Evolutionary conservation across 1,140 invertebrate genomes (phyloP).

Genomic region (Glomeris maerens): DNA sequence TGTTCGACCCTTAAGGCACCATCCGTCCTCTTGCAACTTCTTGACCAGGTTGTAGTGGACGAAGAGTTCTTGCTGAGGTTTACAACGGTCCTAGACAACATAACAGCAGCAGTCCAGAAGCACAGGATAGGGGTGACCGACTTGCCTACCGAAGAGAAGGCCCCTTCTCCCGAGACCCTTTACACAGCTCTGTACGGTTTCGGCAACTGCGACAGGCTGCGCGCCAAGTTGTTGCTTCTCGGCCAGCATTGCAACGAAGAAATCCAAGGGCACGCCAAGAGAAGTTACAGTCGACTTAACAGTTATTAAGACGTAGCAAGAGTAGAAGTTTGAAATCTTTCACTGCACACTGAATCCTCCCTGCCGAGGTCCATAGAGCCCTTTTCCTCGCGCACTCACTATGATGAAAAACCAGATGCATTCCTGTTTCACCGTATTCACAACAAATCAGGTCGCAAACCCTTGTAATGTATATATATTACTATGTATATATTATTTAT

Average conservation of each 20-base stretch:
- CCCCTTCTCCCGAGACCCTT: conserved; percentile 44
- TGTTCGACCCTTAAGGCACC: conserved; percentile 35
- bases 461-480: too few relatives aligned
- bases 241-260: conserved; percentile 38
- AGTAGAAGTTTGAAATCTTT: too few relatives aligned
- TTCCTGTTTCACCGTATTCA: too few relatives aligned
- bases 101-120: conserved; percentile 32
- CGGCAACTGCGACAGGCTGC: conserved; percentile 31
- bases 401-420: too few relatives aligned
- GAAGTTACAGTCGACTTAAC: conserved; percentile 20
- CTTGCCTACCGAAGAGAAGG: conserved; percentile 40
- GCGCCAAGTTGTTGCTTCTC: conserved; percentile 34
- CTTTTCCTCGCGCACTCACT: too few relatives aligned
- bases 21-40: conserved; percentile 33
- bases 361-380: too few relatives aligned
- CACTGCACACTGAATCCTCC: too few relatives aligned
- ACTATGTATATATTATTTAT: too few relatives aligned
- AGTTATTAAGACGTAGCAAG: too few relatives aligned
- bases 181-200: conserved; percentile 38
- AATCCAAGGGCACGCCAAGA: conserved; percentile 31
- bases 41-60: conserved; percentile 33
- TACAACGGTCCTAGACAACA: conserved; percentile 40
- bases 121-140: conserved; percentile 33
- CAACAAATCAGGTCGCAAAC: too few relatives aligned
- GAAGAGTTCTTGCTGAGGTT: conserved; percentile 38